A percentile compares a stretch with the other conserved stretches of the same genome.
Conservation (phyloP, 1,140 invertebrate species). For the Calycopis cecrops region DNA sequence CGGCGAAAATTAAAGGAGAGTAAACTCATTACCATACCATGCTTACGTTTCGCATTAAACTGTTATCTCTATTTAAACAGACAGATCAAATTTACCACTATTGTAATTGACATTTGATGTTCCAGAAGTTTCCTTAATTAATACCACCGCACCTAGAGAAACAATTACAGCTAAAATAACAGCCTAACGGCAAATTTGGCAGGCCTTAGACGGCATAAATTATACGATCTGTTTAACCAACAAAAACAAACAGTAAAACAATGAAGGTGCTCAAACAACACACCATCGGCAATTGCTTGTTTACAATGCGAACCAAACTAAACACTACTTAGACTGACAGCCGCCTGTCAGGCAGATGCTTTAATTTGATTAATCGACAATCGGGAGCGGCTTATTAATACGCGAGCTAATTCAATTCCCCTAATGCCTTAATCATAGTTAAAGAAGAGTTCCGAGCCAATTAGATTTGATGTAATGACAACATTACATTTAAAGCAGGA, state of each 20-base stretch:
- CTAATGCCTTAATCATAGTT: too few relatives aligned
- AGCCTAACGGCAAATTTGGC: not conserved
- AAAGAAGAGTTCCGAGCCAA: too few relatives aligned
- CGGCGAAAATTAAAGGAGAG: too few relatives aligned
- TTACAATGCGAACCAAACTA: constrained; percentile 58
- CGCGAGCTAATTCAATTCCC: constrained; percentile 21
- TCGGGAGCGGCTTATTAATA: constrained; percentile 61
- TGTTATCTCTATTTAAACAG: constrained; percentile 1
- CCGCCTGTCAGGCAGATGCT: constrained; percentile 66
- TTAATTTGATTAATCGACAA: constrained; percentile 70
- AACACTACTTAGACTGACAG: constrained; percentile 68
- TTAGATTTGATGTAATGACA: too few relatives aligned
- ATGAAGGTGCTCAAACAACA: constrained; percentile 52
- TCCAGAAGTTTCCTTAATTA: not conserved
- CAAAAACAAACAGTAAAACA: constrained; percentile 45
- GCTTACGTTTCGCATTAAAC: too few relatives aligned
- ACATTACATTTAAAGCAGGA: too few relatives aligned
- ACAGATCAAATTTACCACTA: constrained; percentile 1
- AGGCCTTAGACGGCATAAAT: constrained; percentile 24
- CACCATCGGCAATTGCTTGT: constrained; percentile 61
- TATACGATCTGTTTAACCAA: constrained; percentile 35
- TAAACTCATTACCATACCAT: too few relatives aligned
- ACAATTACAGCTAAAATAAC: constrained; percentile 8
- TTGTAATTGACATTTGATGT: not conserved
- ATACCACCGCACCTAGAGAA: not conserved